Conservation (phyloP, 1,140 invertebrate genomes). For the Spodoptera litura region DNA sequence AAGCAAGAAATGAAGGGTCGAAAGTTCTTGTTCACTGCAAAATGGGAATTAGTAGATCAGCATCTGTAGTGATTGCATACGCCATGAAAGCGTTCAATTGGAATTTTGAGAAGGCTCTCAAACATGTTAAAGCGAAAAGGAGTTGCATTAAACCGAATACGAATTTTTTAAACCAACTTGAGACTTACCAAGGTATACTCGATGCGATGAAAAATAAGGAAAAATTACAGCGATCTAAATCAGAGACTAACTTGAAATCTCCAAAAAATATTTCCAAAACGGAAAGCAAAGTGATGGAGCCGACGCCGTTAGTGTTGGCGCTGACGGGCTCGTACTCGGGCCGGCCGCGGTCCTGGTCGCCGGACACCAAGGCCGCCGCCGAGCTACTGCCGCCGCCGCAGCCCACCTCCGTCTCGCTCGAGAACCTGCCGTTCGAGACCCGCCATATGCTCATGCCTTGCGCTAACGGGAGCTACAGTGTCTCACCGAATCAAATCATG, state of each 20-base stretch:
- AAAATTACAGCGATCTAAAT: constrained; percentile 96
- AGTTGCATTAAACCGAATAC: constrained; percentile 98
- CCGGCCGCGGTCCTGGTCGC: constrained; percentile 94
- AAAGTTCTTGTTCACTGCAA: constrained; percentile 99
- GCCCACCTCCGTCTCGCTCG: constrained; percentile 87
- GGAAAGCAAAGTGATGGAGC: constrained; percentile 85
- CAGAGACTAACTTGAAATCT: constrained; percentile 95
- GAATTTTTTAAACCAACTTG: constrained; percentile 96
- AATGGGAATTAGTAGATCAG: constrained; percentile 99
- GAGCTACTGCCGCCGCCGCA: constrained; percentile 87
- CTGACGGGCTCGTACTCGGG: constrained; percentile 83
- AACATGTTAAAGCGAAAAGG: constrained; percentile 95
- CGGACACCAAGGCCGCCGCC: constrained; percentile 88
- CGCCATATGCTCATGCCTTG: constrained; percentile 93
- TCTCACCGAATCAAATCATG: constrained; percentile 95
- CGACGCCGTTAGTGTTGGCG: constrained; percentile 87
- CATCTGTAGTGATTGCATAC: constrained; percentile 98
- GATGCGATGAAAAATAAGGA: constrained; percentile 98
- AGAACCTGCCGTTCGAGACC: constrained; percentile 89
- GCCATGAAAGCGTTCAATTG: constrained; percentile 99
- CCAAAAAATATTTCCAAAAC: constrained; percentile 86
- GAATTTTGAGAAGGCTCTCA: constrained; percentile 95
- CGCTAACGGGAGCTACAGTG: constrained; percentile 94
- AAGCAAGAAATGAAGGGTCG: constrained; percentile 95
- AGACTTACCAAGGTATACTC: constrained; percentile 98